These are phyloP conservation scores for Hippopotamus amphibius DNA, from an alignment of 2,113 vertebrate genomes.

Conservation along the genomic window DNA sequence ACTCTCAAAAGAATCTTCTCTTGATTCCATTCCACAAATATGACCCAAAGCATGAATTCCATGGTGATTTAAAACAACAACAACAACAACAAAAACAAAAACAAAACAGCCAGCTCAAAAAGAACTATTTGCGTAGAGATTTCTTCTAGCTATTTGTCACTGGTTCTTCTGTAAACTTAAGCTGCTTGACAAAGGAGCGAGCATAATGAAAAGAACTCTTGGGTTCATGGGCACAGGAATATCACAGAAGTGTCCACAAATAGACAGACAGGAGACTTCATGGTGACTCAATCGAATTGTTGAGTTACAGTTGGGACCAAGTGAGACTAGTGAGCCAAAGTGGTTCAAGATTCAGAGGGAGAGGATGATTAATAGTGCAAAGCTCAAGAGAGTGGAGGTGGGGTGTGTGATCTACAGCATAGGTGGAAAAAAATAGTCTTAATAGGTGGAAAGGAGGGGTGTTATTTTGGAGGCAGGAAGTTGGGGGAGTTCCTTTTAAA, in stretches of 20 bases:
- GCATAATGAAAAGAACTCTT: conserved; percentile 92
- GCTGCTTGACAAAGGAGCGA: conserved; percentile 93
- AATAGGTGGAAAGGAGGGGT: conserved; percentile 66
- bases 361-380: background rate
- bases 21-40: conserved; percentile 92
- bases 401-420: background rate
- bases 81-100: conserved; percentile 82
- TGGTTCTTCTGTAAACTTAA: conserved; percentile 93
- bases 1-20: conserved; percentile 92
- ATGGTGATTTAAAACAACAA: conserved; percentile 86
- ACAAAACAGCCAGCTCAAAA: conserved; percentile 83
- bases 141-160: conserved; percentile 95
- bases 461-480: conserved; percentile 72
- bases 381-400: background rate
- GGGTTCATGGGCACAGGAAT: conserved; percentile 92
- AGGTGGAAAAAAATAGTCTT: conserved; percentile 59
- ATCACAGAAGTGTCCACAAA: conserved; percentile 95
- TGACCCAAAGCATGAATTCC: conserved; percentile 94
- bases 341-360: background rate
- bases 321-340: background rate
- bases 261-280: conserved; percentile 93
- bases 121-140: conserved; percentile 93
- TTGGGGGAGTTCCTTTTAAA: conserved; percentile 47
- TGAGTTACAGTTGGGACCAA: conserved; percentile 87
- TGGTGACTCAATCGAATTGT: conserved; percentile 93